Evolutionary conservation across 2,888 invertebrate genomes (phyloP), one percentile per base, ranked within the genome.

Genomic region (Cotesia congregata): DNA sequence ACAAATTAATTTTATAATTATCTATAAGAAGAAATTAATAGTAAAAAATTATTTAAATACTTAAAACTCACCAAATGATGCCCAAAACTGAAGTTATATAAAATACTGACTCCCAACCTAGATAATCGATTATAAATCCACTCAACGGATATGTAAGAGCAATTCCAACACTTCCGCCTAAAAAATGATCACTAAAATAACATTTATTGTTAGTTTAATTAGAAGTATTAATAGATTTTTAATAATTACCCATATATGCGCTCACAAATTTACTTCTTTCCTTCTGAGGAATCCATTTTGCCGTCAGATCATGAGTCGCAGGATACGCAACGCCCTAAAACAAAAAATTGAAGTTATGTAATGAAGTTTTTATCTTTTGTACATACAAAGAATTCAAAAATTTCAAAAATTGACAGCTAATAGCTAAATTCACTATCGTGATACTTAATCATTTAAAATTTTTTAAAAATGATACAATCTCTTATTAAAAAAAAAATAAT

Each of bases 211-310:
- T 67, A 15, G 7, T 20, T 38, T 38, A 64, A 64, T 70, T 9
- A 71, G 17, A 17, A 64, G 20, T 50, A 17, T 41, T 40, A 61
- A 67, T n/a, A 38, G 7, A 38, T 71, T 6, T 61, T 61, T 78
- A 81, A 76, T 12, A 50, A 50, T 2, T 50, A 82, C 92, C 92
- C 80, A 92, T 83, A 80, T 92, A 92, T 64, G 92, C 91, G 15
- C 92, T 92, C 0, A 93, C 91, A 79, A 93, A 92, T 86, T 92
- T 93, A 82, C 94, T 93, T 71, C 95, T 91, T 85, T 95, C 95
- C 80, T 94, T 91, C 0, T 94, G 94, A 20, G 95, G 95, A 70
- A 95, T 94, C 95, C 95, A 95, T 81, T 92, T 91, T 0, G 94
- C 93, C 82, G 94, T 93, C 89, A 95, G 90, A 20, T 93, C 91